A percentile compares a stretch with the other conserved stretches of the same genome.
phyloP scores from a whole-genome alignment of 2,888 invertebrate genomes.

The Ophraella communa region DNA sequence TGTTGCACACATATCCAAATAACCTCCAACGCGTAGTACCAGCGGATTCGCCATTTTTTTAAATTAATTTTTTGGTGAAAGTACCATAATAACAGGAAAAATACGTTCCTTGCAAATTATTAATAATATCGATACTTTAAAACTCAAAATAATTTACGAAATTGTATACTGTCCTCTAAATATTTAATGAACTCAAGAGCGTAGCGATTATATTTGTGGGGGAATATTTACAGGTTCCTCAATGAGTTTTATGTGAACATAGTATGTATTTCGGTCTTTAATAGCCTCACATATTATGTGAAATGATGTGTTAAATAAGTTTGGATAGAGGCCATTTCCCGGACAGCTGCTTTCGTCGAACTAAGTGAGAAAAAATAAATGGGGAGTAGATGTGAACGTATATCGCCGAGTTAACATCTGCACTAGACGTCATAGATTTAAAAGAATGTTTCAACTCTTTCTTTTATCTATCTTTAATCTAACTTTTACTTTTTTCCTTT shows the following conservation, averaged over 20 bases:
- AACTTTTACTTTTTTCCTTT: too few relatives aligned
- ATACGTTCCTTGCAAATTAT: too few relatives aligned
- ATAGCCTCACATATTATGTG: constrained; percentile 46
- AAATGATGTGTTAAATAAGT: constrained; percentile 55
- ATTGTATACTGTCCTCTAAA: too few relatives aligned
- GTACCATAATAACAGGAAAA: too few relatives aligned
- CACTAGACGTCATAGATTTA: too few relatives aligned
- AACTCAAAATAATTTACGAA: too few relatives aligned
- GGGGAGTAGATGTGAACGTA: not conserved
- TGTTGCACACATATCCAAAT: too few relatives aligned
- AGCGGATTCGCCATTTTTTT: not conserved
- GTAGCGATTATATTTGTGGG: not conserved
- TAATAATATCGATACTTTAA: too few relatives aligned
- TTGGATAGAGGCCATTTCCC: constrained; percentile 56
- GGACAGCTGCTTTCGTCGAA: constrained; percentile 43
- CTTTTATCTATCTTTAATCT: too few relatives aligned
- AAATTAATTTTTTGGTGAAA: not conserved
- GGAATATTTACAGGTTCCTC: not conserved
- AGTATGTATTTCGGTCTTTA: constrained; percentile 24
- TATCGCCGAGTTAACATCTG: not conserved
- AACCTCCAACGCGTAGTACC: too few relatives aligned
- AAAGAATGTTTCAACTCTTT: too few relatives aligned
- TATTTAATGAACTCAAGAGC: too few relatives aligned
- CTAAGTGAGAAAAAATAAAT: not conserved
- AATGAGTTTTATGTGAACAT: not conserved